phyloP scores from a whole-genome alignment of 2,797 vertebrate species.

The Calcarius lapponicus region DNA sequence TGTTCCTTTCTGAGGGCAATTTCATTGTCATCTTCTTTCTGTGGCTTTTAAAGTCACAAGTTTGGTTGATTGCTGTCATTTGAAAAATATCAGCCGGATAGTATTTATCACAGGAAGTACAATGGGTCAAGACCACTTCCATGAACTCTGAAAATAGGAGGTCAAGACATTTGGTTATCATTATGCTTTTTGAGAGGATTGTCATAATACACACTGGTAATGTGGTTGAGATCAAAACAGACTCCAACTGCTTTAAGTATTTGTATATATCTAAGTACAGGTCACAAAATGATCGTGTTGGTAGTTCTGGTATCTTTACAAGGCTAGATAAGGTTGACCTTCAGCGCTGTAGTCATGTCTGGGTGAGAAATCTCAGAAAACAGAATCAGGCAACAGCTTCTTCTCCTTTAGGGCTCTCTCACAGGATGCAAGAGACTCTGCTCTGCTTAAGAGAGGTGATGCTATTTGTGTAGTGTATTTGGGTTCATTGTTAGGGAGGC shows the following conservation, averaged over 20 bases:
- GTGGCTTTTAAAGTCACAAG: background rate
- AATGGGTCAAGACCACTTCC: background rate
- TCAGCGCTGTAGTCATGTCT: background rate
- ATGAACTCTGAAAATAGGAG: background rate
- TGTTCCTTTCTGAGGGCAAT: background rate
- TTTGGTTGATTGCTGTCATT: background rate
- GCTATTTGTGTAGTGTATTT: background rate
- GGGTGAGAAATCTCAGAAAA: background rate
- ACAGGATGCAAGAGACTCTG: background rate
- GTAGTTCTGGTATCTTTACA: background rate
- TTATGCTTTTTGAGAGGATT: background rate
- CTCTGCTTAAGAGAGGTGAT: background rate
- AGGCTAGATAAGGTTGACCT: background rate
- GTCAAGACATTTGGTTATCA: background rate
- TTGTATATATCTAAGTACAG: background rate
- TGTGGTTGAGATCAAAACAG: background rate
- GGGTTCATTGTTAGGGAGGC: background rate
- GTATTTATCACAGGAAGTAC: background rate
- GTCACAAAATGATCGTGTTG: background rate
- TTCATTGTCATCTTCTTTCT: background rate
- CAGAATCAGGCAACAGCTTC: background rate
- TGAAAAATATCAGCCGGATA: background rate
- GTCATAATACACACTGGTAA: background rate
- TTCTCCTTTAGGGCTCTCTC: background rate
- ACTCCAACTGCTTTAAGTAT: background rate